Evolutionary conservation across 2,888 invertebrate species (phyloP).

Genomic region (Stenurella melanura): DNA sequence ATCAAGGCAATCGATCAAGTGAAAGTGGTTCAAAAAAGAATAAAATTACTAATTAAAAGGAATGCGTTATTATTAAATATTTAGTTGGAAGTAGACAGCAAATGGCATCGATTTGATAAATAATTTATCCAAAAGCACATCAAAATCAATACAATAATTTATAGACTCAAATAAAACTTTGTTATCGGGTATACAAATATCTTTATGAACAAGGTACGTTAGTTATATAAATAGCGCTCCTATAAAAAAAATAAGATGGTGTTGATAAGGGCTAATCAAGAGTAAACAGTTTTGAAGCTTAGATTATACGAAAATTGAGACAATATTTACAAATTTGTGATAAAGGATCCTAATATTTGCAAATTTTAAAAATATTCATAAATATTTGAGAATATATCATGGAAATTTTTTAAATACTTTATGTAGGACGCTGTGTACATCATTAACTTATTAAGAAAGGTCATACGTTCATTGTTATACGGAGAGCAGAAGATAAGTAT

Average conservation of each 20-base stretch:
- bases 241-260: background rate
- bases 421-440: no score
- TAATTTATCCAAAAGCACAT: background rate
- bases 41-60: no score
- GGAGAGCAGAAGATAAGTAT: no score
- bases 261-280: background rate
- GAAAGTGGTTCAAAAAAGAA: no score
- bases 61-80: background rate
- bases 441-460: no score
- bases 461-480: no score
- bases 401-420: background rate
- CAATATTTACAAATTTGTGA: background rate
- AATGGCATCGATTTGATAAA: background rate
- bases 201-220: no score
- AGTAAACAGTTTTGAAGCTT: background rate
- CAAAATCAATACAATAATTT: no score
- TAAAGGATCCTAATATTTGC: background rate
- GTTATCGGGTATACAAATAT: no score
- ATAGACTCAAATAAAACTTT: no score
- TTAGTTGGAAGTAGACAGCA: background rate
- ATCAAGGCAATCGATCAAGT: no score
- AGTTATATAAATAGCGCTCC: background rate
- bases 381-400: background rate
- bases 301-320: background rate
- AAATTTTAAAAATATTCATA: background rate